Percentiles rank a stretch among this genome's conserved stretches.
phyloP scores from a whole-genome alignment of 1,140 invertebrate species.

The Scaptomyza pallida region DNA sequence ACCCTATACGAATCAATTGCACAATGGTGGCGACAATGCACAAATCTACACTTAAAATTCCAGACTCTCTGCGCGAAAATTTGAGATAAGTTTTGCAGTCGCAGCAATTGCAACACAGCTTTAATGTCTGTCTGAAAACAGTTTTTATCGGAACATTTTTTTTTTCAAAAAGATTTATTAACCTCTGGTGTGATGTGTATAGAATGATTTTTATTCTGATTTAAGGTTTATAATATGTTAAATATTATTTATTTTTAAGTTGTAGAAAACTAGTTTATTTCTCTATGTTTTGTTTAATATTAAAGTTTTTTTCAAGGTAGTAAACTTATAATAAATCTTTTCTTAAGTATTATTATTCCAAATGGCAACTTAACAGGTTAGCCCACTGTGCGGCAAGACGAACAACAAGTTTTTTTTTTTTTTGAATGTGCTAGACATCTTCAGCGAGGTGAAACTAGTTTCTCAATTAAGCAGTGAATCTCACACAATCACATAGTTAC shows the following conservation, averaged over 20 bases:
- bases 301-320: too few relatives aligned
- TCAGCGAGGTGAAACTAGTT: slow-evolving; percentile 67
- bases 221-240: background rate
- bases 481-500: slow-evolving; percentile 35
- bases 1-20: slow-evolving; percentile 2
- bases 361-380: too few relatives aligned
- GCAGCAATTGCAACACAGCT: background rate
- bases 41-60: slow-evolving; percentile 22
- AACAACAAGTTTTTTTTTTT: slow-evolving; percentile 20
- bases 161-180: slow-evolving; percentile 35
- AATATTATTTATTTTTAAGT: background rate
- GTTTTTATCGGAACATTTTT: slow-evolving; percentile 10
- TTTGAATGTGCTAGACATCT: slow-evolving; percentile 31
- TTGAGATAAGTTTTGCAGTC: slow-evolving; percentile 10
- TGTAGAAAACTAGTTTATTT: too few relatives aligned
- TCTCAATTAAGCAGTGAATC: slow-evolving; percentile 68
- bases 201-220: background rate
- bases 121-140: background rate
- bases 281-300: too few relatives aligned
- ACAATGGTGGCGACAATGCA: slow-evolving; percentile 15
- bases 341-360: too few relatives aligned
- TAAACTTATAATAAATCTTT: too few relatives aligned
- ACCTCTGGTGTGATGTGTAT: slow-evolving; percentile 4
- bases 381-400: slow-evolving; percentile 35
- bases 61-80: slow-evolving; percentile 1